phyloP scores from a whole-genome alignment of 2,888 invertebrate genomes.

The Dynastes hyllus region DNA sequence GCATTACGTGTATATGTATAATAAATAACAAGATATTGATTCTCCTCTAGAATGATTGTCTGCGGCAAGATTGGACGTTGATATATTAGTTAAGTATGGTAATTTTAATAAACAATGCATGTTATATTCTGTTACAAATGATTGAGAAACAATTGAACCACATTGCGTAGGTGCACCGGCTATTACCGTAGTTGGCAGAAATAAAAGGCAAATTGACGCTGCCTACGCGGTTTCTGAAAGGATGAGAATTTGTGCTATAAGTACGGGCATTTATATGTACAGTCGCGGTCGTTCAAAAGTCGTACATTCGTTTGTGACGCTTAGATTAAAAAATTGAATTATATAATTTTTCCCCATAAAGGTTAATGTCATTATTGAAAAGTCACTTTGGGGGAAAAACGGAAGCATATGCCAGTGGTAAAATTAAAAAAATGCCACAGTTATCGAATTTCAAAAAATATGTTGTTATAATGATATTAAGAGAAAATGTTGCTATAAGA shows the following conservation, averaged over 20 bases:
- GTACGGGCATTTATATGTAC: no score
- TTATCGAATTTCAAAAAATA: no score
- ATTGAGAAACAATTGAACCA: slow-evolving; percentile 17
- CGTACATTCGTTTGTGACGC: no score
- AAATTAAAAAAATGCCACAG: no score
- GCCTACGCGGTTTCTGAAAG: neutral
- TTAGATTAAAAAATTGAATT: no score
- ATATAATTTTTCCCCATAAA: no score
- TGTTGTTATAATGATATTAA: no score
- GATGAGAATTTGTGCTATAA: neutral
- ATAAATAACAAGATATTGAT: slow-evolving; percentile 17
- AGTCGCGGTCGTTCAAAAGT: no score
- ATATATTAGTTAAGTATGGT: slow-evolving; percentile 19
- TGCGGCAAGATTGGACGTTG: slow-evolving; percentile 4
- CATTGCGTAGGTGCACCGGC: slow-evolving; percentile 10
- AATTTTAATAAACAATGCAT: slow-evolving; percentile 29
- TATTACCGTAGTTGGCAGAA: slow-evolving; percentile 16
- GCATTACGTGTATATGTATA: slow-evolving; percentile 13
- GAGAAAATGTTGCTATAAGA: no score
- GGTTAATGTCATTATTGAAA: no score
- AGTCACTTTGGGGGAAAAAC: no score
- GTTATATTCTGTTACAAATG: neutral
- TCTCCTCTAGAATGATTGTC: neutral
- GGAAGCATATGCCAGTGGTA: no score
- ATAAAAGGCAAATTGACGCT: slow-evolving; percentile 5